phyloP scores from a whole-genome alignment of 1,140 invertebrate species.

The Adoxophyes honmai region DNA sequence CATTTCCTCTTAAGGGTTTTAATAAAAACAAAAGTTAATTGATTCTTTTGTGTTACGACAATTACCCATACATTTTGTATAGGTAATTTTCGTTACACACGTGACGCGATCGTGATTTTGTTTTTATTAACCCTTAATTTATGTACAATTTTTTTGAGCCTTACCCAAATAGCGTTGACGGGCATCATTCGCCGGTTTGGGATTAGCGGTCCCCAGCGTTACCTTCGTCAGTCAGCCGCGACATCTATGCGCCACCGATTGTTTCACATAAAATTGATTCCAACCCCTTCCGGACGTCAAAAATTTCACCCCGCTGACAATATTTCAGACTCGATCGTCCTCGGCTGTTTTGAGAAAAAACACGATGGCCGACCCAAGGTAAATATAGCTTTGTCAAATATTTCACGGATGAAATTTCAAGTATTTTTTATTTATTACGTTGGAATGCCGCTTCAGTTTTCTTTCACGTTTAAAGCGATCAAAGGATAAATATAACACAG shows the following conservation, averaged over 20 bases:
- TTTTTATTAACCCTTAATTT: too few species aligned
- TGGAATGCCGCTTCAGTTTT: constrained; percentile 23
- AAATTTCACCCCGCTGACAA: constrained; percentile 43
- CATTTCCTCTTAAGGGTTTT: too few species aligned
- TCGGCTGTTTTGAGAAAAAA: constrained; percentile 43
- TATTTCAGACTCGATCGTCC: constrained; percentile 35
- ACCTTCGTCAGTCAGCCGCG: constrained; percentile 52
- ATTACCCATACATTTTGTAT: too few species aligned
- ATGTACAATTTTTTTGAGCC: too few species aligned
- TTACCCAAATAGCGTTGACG: too few species aligned
- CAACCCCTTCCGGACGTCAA: constrained; percentile 53
- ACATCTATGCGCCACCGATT: constrained; percentile 37
- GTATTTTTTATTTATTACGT: constrained; percentile 42
- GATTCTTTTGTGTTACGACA: too few species aligned
- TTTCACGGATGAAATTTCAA: constrained; percentile 54
- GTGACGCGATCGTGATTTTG: too few species aligned
- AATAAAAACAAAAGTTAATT: too few species aligned
- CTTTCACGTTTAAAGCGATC: neutral
- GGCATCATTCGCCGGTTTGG: too few species aligned
- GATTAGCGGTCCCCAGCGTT: constrained; percentile 40
- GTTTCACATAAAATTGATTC: constrained; percentile 65
- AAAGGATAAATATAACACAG: neutral
- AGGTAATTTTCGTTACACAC: too few species aligned
- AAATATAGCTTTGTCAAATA: constrained; percentile 61
- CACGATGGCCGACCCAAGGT: constrained; percentile 44